Conservation (phyloP, 2,888 invertebrate genomes). For the Lapara coniferarum region DNA sequence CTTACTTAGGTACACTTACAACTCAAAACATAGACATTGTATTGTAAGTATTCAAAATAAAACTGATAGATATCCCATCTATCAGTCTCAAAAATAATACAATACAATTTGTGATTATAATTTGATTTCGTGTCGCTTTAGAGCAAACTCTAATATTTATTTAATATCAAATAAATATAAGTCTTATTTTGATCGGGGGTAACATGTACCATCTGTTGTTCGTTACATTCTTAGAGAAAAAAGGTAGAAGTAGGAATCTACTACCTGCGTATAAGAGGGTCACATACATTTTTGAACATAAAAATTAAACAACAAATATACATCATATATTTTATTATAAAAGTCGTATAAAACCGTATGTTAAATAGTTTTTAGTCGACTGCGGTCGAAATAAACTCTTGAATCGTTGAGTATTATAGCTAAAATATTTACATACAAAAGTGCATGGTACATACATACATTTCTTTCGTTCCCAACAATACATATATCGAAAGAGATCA, state of each 20-base stretch:
- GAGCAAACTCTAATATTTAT: no score
- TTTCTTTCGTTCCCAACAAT: constrained; percentile 40
- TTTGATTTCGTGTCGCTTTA: no score
- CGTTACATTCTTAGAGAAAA: neutral
- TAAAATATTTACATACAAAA: constrained; percentile 72
- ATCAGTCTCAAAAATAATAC: no score
- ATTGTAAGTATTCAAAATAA: no score
- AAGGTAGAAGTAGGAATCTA: no score
- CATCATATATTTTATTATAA: constrained; percentile 71
- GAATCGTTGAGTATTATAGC: constrained; percentile 56
- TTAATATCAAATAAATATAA: no score
- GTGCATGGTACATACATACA: constrained; percentile 57
- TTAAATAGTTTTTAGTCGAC: constrained; percentile 78
- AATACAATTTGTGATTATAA: no score
- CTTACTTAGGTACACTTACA: no score
- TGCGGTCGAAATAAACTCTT: constrained; percentile 77
- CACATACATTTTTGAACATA: neutral
- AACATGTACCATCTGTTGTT: no score
- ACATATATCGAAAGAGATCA: constrained; percentile 57
- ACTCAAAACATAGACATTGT: no score
- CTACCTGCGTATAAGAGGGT: neutral
- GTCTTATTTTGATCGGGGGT: no score
- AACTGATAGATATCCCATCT: no score
- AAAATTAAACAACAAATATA: constrained; percentile 33
- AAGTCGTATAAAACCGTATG: constrained; percentile 50